A percentile compares a stretch with the other conserved stretches of the same genome.
Evolutionary conservation across 2,888 invertebrate species (phyloP).

Genomic region (Spodoptera picta): DNA sequence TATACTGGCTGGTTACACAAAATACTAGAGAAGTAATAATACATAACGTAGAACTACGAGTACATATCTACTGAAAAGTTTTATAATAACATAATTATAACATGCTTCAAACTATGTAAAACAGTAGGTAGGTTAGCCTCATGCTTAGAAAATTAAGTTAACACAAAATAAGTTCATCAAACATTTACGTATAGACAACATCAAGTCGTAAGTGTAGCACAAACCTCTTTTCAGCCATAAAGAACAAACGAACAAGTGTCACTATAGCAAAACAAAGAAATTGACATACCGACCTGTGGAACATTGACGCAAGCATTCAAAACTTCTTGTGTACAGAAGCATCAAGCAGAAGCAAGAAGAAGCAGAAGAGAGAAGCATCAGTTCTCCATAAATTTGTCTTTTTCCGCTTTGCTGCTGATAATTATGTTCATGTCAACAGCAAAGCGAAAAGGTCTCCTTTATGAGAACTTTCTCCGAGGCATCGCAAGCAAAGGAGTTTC

Average conservation of each 20-base stretch:
- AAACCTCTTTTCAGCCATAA: too few relatives aligned
- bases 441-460: constrained; percentile 89
- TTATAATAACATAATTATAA: too few relatives aligned
- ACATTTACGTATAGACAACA: too few relatives aligned
- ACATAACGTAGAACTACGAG: too few relatives aligned
- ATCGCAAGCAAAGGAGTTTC: not conserved
- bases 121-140: too few relatives aligned
- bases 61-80: too few relatives aligned
- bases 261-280: not conserved
- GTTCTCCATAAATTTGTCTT: constrained; percentile 89
- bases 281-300: not conserved
- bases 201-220: too few relatives aligned
- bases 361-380: constrained; percentile 64
- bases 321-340: constrained; percentile 1
- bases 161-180: too few relatives aligned
- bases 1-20: too few relatives aligned
- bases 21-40: too few relatives aligned
- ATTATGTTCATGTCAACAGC: constrained; percentile 82
- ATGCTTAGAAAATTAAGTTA: too few relatives aligned
- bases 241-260: not conserved
- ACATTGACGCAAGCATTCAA: not conserved
- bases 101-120: too few relatives aligned
- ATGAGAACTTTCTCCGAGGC: constrained; percentile 81
- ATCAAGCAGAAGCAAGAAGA: constrained; percentile 40
- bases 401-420: constrained; percentile 90